Base-by-base conservation (phyloP, 2,888 invertebrate species). In the Drosophila incognita region DNA sequence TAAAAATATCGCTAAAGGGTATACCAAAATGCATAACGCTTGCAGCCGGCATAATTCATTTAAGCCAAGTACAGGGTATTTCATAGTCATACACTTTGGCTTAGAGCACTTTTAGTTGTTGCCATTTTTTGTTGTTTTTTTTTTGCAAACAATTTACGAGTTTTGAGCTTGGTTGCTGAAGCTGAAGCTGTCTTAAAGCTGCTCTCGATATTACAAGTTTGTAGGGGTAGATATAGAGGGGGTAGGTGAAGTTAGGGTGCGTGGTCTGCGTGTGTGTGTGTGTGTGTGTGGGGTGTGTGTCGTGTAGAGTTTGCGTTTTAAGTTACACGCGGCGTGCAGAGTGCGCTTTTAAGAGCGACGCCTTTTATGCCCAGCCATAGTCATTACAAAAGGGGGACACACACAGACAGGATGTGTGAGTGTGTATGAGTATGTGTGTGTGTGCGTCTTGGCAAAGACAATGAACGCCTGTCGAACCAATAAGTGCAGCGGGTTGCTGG, bases 401-500 rank as follows among this genome's bases (percentile, higher is more conserved):
- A 51, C 38, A 65, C 27, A 40, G 29, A 35, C 74, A 75, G 69
- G 76, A 76, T 76, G 67, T 31, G 29, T 57, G 24, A 6, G 11
- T 11, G 11, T 11, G 27, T 11, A 27, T 49, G 29, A 29, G 2
- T 29, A 13, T 27, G 36, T 36, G 49, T 33, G 56, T 54, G n/a
- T 73, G 67, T 78, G 65, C 48, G 70, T 71, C 75, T 79, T 82
- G 75, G 53, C 75, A 82, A 79, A 82, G 80, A 80, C 80, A 80
- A 80, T 80, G 80, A 71, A 78, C 62, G 69, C 82, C 64, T 79
- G 79, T 82, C 80, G 79, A 82, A 82, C 82, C 82, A 82, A 80
- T 80, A 80, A 80, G 80, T 80, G 80, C 82, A 79, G 49, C 68
- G 81, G 59, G 56, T 38, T 71, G 40, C 35, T 53, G 33, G 36